Evolutionary conservation across 1,140 invertebrate species (phyloP).

Genomic region (Polypedilum pembai): DNA sequence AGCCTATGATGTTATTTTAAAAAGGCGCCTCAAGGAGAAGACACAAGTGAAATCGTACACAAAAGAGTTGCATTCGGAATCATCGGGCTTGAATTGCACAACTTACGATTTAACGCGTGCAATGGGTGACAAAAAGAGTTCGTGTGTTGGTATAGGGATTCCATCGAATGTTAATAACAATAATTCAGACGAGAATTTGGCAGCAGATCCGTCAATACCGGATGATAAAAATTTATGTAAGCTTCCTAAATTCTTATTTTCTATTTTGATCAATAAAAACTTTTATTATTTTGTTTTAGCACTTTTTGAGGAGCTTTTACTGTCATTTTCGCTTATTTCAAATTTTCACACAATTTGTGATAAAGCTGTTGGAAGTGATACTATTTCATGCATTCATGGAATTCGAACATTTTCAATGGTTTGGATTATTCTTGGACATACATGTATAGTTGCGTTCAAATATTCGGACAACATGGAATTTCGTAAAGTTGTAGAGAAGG

Average conservation of each 20-base stretch:
- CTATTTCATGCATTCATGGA: slow-evolving; percentile 73
- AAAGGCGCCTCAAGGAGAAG: slow-evolving; percentile 41
- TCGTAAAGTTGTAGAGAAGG: slow-evolving; percentile 66
- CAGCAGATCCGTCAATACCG: slow-evolving; percentile 45
- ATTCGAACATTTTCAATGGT: slow-evolving; percentile 78
- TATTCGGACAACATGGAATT: slow-evolving; percentile 78
- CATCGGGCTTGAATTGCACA: slow-evolving; percentile 43
- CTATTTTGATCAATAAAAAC: no score
- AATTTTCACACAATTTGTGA: slow-evolving; percentile 73
- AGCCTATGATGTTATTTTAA: slow-evolving; percentile 51
- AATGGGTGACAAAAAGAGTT: slow-evolving; percentile 38
- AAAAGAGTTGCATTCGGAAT: slow-evolving; percentile 42
- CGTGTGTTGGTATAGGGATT: slow-evolving; percentile 37
- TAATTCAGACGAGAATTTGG: slow-evolving; percentile 53
- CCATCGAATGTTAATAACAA: slow-evolving; percentile 45
- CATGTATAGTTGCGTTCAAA: slow-evolving; percentile 75
- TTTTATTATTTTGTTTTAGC: slow-evolving; percentile 42
- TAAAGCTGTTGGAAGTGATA: slow-evolving; percentile 66
- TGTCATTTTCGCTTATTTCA: slow-evolving; percentile 67
- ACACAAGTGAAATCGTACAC: slow-evolving; percentile 38
- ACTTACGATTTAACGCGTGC: slow-evolving; percentile 43
- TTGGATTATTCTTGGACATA: slow-evolving; percentile 89
- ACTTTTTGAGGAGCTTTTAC: slow-evolving; percentile 59
- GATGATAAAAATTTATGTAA: slow-evolving; percentile 43
- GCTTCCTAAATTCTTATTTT: slow-evolving; percentile 29